Percentiles rank a stretch among this genome's conserved stretches.
Evolutionary conservation across 2,797 vertebrate species (phyloP).

Genomic region (Chaetodon trifasciatus): DNA sequence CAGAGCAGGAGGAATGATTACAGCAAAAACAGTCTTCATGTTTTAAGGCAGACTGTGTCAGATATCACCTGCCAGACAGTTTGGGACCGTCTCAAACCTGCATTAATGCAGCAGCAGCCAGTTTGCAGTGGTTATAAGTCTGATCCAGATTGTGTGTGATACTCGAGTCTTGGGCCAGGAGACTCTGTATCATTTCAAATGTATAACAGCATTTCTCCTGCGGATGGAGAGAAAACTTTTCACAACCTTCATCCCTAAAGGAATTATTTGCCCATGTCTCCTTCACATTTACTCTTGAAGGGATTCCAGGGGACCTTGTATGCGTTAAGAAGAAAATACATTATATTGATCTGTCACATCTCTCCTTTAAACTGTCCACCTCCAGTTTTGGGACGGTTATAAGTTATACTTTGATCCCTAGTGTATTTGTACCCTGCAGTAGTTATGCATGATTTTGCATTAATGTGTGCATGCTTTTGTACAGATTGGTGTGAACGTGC

Average conservation of each 20-base stretch:
- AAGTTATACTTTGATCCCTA: not conserved
- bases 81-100: not conserved
- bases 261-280: not conserved
- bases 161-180: not conserved
- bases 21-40: not conserved
- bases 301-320: not conserved
- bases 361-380: not conserved
- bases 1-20: not conserved
- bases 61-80: not conserved
- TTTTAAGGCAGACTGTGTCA: not conserved
- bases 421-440: not conserved
- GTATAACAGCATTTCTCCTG: not conserved
- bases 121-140: not conserved
- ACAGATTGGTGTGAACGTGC: conserved; percentile 96
- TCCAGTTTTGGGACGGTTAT: not conserved
- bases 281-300: not conserved
- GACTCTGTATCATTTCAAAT: not conserved
- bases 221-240: not conserved
- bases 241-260: not conserved
- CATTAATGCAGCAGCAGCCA: conserved; percentile 9
- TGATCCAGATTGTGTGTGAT: not conserved
- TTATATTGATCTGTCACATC: not conserved
- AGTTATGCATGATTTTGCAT: not conserved
- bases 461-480: conserved; percentile 30
- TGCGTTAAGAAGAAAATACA: not conserved